Conservation (phyloP, 1,140 invertebrate species). For the Gonatopus flavifemur region DNA sequence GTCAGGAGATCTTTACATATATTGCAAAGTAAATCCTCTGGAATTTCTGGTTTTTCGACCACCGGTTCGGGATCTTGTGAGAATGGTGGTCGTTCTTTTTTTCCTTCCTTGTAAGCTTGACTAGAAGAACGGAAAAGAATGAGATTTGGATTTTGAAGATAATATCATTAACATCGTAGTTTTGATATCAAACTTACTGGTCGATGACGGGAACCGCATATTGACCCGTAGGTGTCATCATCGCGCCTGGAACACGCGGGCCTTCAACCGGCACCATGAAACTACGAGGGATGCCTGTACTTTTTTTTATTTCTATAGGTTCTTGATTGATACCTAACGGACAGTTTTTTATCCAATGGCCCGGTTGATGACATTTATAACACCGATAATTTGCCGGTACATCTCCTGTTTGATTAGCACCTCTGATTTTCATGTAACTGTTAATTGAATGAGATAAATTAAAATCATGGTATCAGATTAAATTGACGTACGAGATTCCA, state of each 20-base stretch:
- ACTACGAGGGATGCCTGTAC: slow-evolving; percentile 95
- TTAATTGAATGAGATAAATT: slow-evolving; percentile 29
- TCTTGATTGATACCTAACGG: slow-evolving; percentile 70
- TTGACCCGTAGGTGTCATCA: slow-evolving; percentile 89
- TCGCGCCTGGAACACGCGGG: slow-evolving; percentile 84
- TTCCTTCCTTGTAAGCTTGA: slow-evolving; percentile 76
- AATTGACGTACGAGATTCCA: too few species aligned
- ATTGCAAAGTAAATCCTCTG: slow-evolving; percentile 87
- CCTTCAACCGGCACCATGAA: slow-evolving; percentile 94
- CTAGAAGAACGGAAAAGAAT: slow-evolving; percentile 55
- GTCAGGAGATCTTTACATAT: slow-evolving; percentile 91
- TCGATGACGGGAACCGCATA: slow-evolving; percentile 91
- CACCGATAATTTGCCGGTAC: slow-evolving; percentile 90
- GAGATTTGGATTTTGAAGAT: too few species aligned
- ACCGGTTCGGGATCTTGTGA: slow-evolving; percentile 61
- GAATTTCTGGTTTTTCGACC: slow-evolving; percentile 74
- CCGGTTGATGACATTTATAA: slow-evolving; percentile 87
- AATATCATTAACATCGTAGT: too few species aligned
- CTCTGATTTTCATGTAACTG: slow-evolving; percentile 86
- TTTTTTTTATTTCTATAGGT: slow-evolving; percentile 82
- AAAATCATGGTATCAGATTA: not conserved
- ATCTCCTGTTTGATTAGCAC: slow-evolving; percentile 82
- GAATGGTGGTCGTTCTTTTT: slow-evolving; percentile 68
- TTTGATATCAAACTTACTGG: slow-evolving; percentile 67
- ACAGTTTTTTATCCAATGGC: slow-evolving; percentile 96